phyloP scores from a whole-genome alignment of 2,797 vertebrate genomes.

The Anabas testudineus region DNA sequence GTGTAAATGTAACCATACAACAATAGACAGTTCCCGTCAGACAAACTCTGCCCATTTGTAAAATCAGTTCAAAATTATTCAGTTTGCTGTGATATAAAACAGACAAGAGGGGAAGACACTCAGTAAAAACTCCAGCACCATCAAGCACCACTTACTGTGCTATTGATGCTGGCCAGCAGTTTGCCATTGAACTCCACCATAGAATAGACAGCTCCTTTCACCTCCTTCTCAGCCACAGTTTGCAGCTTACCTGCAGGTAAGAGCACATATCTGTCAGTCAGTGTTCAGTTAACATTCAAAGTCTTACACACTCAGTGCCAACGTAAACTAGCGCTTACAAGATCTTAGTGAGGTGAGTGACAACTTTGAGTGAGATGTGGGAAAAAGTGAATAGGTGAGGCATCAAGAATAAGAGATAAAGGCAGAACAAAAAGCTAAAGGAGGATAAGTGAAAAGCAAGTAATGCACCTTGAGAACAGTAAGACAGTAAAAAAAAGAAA shows the following conservation, averaged over 20 bases:
- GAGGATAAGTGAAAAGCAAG: conserved; percentile 47
- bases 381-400: neutral
- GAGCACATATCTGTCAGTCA: conserved; percentile 28
- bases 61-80: neutral
- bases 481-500: conserved; percentile 42
- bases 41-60: too few relatives aligned
- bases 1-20: too few relatives aligned
- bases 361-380: conserved; percentile 2
- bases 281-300: conserved; percentile 14
- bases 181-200: conserved; percentile 99
- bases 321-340: conserved; percentile 24
- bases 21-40: too few relatives aligned
- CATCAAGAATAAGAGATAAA: conserved; percentile 11
- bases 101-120: too few relatives aligned
- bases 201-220: conserved; percentile 98
- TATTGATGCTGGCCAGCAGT: conserved; percentile 98
- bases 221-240: conserved; percentile 98
- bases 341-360: neutral
- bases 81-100: neutral
- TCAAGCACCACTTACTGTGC: conserved; percentile 88
- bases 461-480: conserved; percentile 44
- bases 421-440: conserved; percentile 23
- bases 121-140: neutral
- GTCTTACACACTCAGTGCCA: conserved; percentile 18
- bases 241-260: conserved; percentile 92